Conservation (phyloP, 64 coral and sea anemone genomes). For the Pocillopora damicornis region DNA sequence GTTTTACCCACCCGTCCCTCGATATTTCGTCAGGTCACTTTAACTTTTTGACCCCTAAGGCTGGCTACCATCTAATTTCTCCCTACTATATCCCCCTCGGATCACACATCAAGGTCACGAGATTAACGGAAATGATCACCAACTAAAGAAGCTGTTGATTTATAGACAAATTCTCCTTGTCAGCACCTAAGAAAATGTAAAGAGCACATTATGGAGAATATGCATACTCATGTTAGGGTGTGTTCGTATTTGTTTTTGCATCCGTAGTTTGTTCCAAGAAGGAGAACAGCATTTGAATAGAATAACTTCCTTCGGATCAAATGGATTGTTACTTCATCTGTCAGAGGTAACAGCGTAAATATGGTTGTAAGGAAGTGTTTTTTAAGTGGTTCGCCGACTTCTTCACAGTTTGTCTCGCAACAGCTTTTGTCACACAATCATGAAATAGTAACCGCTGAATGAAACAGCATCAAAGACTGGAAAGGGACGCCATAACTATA, state of each 20-base stretch:
- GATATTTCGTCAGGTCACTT: too few species aligned
- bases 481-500: neutral
- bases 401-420: neutral
- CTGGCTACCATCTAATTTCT: too few species aligned
- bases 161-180: too few species aligned
- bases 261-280: conserved; percentile 82
- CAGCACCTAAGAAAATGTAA: too few species aligned
- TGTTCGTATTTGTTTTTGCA: neutral
- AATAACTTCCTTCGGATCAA: neutral
- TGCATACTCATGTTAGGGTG: neutral
- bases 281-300: conserved; percentile 90
- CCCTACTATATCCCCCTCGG: too few species aligned
- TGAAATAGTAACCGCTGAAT: neutral
- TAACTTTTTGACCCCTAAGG: too few species aligned
- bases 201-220: neutral
- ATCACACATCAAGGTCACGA: too few species aligned
- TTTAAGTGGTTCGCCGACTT: neutral
- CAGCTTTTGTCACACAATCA: neutral
- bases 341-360: neutral
- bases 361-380: neutral
- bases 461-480: neutral
- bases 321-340: neutral
- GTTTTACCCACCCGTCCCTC: too few species aligned
- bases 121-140: too few species aligned
- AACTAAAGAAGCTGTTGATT: too few species aligned